Evolutionary conservation across 2,797 vertebrate genomes (phyloP).

Genomic region (Sylvilagus floridanus): DNA sequence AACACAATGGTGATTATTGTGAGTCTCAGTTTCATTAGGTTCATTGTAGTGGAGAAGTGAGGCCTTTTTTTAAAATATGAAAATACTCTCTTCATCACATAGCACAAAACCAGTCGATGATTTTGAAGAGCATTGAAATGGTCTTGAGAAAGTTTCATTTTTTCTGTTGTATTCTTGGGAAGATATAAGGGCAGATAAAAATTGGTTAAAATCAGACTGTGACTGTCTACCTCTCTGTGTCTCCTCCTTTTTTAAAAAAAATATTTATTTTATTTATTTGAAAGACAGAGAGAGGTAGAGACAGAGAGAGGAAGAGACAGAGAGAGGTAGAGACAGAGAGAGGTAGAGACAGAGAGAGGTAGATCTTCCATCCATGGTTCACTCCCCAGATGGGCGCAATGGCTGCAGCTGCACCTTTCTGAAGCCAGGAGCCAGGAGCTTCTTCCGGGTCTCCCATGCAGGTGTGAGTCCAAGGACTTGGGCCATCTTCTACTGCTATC

Average conservation of each 20-base stretch:
- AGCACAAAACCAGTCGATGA: slow-evolving; percentile 9
- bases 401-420: too few species aligned
- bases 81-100: slow-evolving; percentile 52
- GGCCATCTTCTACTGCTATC: too few species aligned
- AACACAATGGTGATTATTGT: not conserved
- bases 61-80: not conserved
- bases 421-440: too few species aligned
- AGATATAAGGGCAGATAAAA: slow-evolving; percentile 36
- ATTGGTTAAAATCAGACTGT: slow-evolving; percentile 19
- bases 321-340: too few species aligned
- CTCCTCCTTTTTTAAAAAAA: not conserved
- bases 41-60: slow-evolving; percentile 32
- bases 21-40: slow-evolving; percentile 45
- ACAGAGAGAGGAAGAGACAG: too few species aligned
- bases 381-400: too few species aligned
- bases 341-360: too few species aligned
- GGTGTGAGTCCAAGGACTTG: too few species aligned
- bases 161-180: slow-evolving; percentile 23
- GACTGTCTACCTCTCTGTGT: not conserved
- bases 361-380: too few species aligned
- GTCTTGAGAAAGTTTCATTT: slow-evolving; percentile 4
- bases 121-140: slow-evolving; percentile 29
- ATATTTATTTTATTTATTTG: too few species aligned
- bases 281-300: too few species aligned
- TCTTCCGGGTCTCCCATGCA: too few species aligned